Conservation (phyloP, 1,140 invertebrate genomes). For the Arion vulgaris region DNA sequence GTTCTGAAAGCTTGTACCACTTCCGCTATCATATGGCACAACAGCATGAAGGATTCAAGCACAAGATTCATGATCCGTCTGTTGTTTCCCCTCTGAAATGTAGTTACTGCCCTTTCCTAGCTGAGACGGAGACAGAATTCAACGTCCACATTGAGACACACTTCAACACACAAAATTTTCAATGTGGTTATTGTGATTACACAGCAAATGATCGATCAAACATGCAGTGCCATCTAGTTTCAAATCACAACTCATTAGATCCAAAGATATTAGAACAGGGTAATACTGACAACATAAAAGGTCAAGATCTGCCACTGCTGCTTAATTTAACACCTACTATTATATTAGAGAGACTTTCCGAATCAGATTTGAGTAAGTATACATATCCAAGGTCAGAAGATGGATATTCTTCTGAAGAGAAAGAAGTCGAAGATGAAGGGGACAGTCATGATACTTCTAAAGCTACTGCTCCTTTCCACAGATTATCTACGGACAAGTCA, state of each 20-base stretch:
- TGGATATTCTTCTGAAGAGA: not conserved
- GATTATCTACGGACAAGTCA: not conserved
- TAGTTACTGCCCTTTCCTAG: conserved; percentile 43
- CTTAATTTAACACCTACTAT: conserved; percentile 34
- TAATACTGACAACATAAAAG: not conserved
- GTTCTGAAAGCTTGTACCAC: conserved; percentile 42
- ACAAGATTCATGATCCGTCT: conserved; percentile 31
- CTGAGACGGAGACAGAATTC: conserved; percentile 43
- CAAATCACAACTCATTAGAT: conserved; percentile 24
- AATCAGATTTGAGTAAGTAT: conserved; percentile 2
- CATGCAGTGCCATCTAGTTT: conserved; percentile 28
- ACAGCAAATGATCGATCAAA: conserved; percentile 29
- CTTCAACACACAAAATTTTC: conserved; percentile 22
- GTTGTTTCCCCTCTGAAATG: conserved; percentile 41
- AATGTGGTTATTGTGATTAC: conserved; percentile 46
- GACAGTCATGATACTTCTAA: not conserved
- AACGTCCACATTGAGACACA: conserved; percentile 41
- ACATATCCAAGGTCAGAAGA: not conserved
- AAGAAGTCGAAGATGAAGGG: conserved; percentile 20
- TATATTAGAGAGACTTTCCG: conserved; percentile 26
- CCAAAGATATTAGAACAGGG: conserved; percentile 31
- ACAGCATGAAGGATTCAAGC: conserved; percentile 34
- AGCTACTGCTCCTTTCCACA: not conserved
- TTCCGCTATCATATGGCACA: conserved; percentile 42
- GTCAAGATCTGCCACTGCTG: not conserved